Evolutionary conservation across 2,113 vertebrate species (phyloP), one percentile per base, ranked within the genome.

Genomic region (Theristicus caerulescens): DNA sequence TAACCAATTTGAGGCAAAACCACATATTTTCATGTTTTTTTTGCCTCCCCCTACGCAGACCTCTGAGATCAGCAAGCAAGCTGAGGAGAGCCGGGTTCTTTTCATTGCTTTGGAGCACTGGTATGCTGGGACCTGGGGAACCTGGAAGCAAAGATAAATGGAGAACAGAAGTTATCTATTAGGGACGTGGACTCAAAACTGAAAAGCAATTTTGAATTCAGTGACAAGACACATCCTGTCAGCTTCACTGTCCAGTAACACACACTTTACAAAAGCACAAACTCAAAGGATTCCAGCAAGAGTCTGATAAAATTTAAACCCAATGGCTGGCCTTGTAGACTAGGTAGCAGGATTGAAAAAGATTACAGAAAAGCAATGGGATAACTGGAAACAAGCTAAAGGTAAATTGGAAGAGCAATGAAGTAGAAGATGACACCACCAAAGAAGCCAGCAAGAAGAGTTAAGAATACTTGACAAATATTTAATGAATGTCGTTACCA

Each of bases 41-140:
- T 42, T 42, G 40, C 44, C 2, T 2, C 0, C 15, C 4, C 4
- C 5, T 11, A 6, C 8, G 15, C 40, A 58, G 46, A 69, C 11
- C 22, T 71, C 42, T 4, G 20, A 44, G 67, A 44, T 77, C 59
- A 82, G 44, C 55, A 70, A 79, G 49, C 22, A 81, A 72, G 20
- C 42, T 46, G 80, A 81, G 27, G 34, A 42, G 34, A 84, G 71
- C 10, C 55, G 66, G 25, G 57, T 17, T 80, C 61, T 29, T 79
- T 46, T 29, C 44, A 18, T 2, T 46, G 49, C 62, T 93, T 51
- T 9, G 52, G 18, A 92, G 29, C 21, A 65, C 3, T 17, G 22
- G 19, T 12, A 10, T 16, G 51, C 44, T 64, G 29, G 19, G n/a
- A 79, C 12, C 14, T 52, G 16, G 12, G 26, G 29, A 81, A 58